Base-by-base conservation (phyloP, 2,797 vertebrate genomes). In the Tadarida brasiliensis region DNA sequence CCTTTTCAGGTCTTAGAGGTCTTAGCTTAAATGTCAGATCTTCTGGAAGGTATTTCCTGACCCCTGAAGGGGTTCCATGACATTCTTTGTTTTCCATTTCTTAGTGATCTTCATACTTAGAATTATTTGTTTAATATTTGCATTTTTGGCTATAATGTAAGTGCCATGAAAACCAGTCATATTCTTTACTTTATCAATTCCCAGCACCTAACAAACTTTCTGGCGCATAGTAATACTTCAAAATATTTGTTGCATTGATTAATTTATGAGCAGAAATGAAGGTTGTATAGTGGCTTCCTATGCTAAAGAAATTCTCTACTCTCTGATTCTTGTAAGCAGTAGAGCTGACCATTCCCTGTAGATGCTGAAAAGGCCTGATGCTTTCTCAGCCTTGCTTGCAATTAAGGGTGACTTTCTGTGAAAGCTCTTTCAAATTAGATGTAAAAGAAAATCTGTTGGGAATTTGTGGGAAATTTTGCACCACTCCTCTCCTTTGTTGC, bases 101-200 rank as follows among this genome's bases (percentile, higher is more conserved):
- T 74, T 47, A 47, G 20, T 90, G 57, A 4, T 83, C 20, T 76
- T 91, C 65, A 70, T 83, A 74, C 10, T 83, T 82, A 73, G 4
- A 16, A 20, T 82, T 71, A 81, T 61, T 84, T 65, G 35, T 81
- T 80, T 70, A 19, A 61, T n/a, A 1, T 84, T 91, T 73, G 30
- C 49, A 68, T 90, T 93, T n/a, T 71, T 87, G 70, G 8, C 35
- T 68, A 35, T 30, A 70, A 56, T 87, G 30, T 77, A 84, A 92
- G 22, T 35, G 67, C 63, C 17, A 44, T 47, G 28, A 47, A 77
- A 92, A 87, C 20, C 35, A 54, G 24, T 61, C 30, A 76, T 39
- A 39, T 51, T 86, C 24, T 51, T 95, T 77, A 61, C 11, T 83
- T 77, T 84, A 44, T 80, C n/a, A 57, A 17, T 87, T 24, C 59